Evolutionary conservation across 2,797 vertebrate species (phyloP).

Genomic region (Valencia hispanica): DNA sequence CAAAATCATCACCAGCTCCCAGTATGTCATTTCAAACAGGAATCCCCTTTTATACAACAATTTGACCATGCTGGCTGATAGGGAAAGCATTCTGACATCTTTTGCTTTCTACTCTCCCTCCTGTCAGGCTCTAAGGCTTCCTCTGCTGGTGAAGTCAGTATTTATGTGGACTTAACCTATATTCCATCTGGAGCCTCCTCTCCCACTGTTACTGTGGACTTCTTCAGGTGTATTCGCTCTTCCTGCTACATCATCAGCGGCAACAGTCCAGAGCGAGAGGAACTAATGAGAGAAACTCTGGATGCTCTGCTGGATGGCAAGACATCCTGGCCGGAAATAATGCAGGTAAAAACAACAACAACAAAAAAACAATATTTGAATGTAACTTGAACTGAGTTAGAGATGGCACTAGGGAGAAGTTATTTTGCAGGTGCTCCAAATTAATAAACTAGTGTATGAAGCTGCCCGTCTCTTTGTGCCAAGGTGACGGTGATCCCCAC

Average conservation of each 20-base stretch:
- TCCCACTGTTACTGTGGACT: conserved; percentile 84
- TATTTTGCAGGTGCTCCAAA: background rate
- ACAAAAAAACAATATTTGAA: background rate
- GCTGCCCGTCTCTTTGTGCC: background rate
- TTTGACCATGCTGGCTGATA: background rate
- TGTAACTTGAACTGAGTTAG: background rate
- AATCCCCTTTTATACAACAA: background rate
- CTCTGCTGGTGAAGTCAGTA: conserved; percentile 53
- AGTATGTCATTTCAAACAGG: conserved; percentile 36
- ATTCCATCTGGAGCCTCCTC: conserved; percentile 87
- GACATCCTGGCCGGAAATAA: conserved; percentile 80
- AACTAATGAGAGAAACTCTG: conserved; percentile 84
- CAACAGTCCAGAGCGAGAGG: conserved; percentile 80
- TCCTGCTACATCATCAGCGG: conserved; percentile 95
- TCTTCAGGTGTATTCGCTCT: conserved; percentile 88
- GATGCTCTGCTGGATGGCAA: conserved; percentile 89
- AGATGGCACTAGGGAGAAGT: background rate
- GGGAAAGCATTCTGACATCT: background rate
- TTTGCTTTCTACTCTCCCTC: conserved; percentile 1
- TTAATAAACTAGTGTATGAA: background rate
- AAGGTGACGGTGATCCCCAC: conserved; percentile 88
- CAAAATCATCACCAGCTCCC: conserved; percentile 56
- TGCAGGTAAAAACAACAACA: conserved; percentile 81
- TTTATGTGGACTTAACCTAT: conserved; percentile 93
- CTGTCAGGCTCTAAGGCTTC: conserved; percentile 55